phyloP scores from a whole-genome alignment of 2,113 vertebrate species.

The Oncorhynchus keta region DNA sequence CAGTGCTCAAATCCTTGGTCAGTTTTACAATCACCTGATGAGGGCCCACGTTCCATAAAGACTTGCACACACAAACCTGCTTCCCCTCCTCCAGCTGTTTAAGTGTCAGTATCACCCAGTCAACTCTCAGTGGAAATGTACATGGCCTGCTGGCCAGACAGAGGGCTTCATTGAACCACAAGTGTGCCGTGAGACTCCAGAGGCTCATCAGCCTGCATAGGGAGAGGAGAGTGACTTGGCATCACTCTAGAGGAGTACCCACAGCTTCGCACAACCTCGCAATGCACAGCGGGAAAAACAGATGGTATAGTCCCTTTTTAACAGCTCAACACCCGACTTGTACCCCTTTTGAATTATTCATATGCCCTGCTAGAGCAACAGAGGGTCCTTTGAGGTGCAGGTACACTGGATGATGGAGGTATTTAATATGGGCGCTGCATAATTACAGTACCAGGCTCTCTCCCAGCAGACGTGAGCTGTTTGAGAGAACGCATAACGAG shows the following conservation, averaged over 20 bases:
- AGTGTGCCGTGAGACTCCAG: slow-evolving; percentile 64
- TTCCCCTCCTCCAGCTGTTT: slow-evolving; percentile 61
- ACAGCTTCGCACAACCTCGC: slow-evolving; percentile 48
- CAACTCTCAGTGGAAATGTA: slow-evolving; percentile 55
- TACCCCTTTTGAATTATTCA: slow-evolving; percentile 72
- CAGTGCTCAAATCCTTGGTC: too few relatives aligned
- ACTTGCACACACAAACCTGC: slow-evolving; percentile 18
- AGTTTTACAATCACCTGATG: too few relatives aligned
- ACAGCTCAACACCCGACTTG: slow-evolving; percentile 56
- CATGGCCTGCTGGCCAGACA: slow-evolving; percentile 24
- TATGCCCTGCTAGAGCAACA: slow-evolving; percentile 58
- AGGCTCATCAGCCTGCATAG: slow-evolving; percentile 50
- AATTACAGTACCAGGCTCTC: slow-evolving; percentile 51
- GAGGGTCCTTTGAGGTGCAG: slow-evolving; percentile 72
- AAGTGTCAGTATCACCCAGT: slow-evolving; percentile 54
- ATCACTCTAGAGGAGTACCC: slow-evolving; percentile 61
- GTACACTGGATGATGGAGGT: slow-evolving; percentile 52
- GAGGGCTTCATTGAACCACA: slow-evolving; percentile 65
- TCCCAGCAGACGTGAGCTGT: slow-evolving; percentile 49
- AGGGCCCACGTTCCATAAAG: too few relatives aligned
- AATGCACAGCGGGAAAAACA: slow-evolving; percentile 63
- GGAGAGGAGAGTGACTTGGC: slow-evolving; percentile 55
- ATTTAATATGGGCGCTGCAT: slow-evolving; percentile 57
- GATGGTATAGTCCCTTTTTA: slow-evolving; percentile 72
- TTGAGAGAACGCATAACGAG: too few relatives aligned